phyloP scores from a whole-genome alignment of 2,797 vertebrate species.

The Otolemur crassicaudatus region DNA sequence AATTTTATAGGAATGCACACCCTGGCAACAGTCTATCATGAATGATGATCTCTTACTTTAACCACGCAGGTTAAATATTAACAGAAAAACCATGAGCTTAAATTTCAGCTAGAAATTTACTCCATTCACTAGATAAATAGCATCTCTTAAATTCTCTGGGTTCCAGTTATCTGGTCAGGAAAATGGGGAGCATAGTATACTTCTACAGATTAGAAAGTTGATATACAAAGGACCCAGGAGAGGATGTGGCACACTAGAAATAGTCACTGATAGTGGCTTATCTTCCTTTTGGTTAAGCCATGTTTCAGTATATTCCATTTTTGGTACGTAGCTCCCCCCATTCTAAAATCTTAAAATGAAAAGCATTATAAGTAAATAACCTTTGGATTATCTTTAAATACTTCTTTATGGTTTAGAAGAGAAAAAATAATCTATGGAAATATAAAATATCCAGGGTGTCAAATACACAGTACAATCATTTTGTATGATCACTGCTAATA shows the following conservation, averaged over 20 bases:
- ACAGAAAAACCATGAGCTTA: not conserved
- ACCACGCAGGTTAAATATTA: not conserved
- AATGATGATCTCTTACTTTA: not conserved
- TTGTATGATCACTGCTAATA: conserved; percentile 85
- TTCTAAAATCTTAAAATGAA: conserved; percentile 54
- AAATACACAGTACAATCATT: conserved; percentile 84
- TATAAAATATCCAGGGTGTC: conserved; percentile 72
- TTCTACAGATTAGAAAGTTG: not conserved
- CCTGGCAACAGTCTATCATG: not conserved
- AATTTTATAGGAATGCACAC: conserved; percentile 19
- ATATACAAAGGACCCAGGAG: not conserved
- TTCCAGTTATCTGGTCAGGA: not conserved
- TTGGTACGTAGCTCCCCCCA: not conserved
- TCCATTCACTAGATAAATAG: not conserved
- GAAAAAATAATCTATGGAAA: conserved; percentile 63
- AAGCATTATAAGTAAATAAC: conserved; percentile 72
- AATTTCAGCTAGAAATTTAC: not conserved
- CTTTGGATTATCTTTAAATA: conserved; percentile 64
- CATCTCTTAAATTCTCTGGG: not conserved
- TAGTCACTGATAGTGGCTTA: not conserved
- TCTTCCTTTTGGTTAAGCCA: not conserved
- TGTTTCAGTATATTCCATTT: not conserved
- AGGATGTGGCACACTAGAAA: not conserved
- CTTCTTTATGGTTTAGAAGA: conserved; percentile 61
- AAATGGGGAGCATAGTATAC: not conserved